These are phyloP conservation scores for Paragorgia papillata DNA, from an alignment of 92 coral and sea anemone species.

Conservation along the genomic window DNA sequence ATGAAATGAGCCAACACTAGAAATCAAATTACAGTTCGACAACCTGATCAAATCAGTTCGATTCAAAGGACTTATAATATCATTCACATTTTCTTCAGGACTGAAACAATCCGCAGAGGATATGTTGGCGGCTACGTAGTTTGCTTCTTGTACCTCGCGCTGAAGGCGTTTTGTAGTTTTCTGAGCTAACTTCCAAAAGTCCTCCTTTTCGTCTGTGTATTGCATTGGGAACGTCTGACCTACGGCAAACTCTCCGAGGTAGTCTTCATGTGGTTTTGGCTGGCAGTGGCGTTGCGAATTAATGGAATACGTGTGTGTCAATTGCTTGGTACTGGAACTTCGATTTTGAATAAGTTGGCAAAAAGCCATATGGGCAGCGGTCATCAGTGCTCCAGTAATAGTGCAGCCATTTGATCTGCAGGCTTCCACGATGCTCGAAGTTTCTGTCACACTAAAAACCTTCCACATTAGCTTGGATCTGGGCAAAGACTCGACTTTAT, in stretches of 20 bases:
- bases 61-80: neutral
- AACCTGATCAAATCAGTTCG: neutral
- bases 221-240: neutral
- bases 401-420: slow-evolving; percentile 3
- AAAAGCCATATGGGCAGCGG: slow-evolving; percentile 23
- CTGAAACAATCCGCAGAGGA: neutral
- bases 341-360: slow-evolving; percentile 12
- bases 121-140: neutral
- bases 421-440: neutral
- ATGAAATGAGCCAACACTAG: slow-evolving; percentile 12
- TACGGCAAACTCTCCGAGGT: neutral
- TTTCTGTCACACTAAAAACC: slow-evolving; percentile 6
- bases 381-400: slow-evolving; percentile 6
- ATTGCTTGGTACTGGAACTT: no score
- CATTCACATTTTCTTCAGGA: neutral
- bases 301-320: neutral
- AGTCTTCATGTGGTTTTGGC: slow-evolving; percentile 9
- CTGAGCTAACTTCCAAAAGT: slow-evolving; percentile 23
- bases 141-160: neutral
- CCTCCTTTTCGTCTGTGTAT: neutral
- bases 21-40: neutral
- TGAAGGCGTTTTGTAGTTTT: neutral
- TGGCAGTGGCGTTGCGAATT: slow-evolving; percentile 10
- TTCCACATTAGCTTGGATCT: neutral
- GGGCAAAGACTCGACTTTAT: neutral